Evolutionary conservation across 1,140 invertebrate genomes (phyloP), one percentile per base, ranked within the genome.

Genomic region (Matsumurasca onukii): DNA sequence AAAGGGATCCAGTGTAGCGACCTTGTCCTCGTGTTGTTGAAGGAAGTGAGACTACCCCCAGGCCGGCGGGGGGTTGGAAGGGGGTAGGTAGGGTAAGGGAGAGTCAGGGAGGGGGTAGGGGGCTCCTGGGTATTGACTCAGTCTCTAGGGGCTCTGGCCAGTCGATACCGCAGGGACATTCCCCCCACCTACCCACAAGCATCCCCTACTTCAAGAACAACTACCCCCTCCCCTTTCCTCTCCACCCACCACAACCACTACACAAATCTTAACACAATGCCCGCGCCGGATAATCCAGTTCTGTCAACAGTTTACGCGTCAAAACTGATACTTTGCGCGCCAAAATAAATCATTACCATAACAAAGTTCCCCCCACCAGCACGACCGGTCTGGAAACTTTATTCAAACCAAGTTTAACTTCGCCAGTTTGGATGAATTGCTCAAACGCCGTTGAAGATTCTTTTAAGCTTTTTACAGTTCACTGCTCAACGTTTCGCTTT

Each of bases 151-250:
- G 75, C 75, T 75, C 76, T 72, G 75, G 75, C 73, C 75, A 76
- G 77, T 78, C 77, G 77, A 78, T 78, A 79, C 78, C 77, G 77
- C 76, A 78, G 78, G 78, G 78, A 79, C 75, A 74, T 66, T 71
- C 67, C 31, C 67, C 52, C 64, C 71, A 25, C 59, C 70, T 69
- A 70, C 74, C 65, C 69, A n/a, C 68, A 59, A 65, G 70, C 70
- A 72, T 74, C 66, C 71, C 67, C 66, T n/a, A n/a, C n/a, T n/a
- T n/a, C n/a, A n/a, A n/a, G n/a, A n/a, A n/a, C n/a, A n/a, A n/a
- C n/a, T n/a, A n/a, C n/a, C n/a, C n/a, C n/a, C n/a, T n/a, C n/a
- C n/a, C n/a, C n/a, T n/a, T n/a, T n/a, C n/a, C n/a, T n/a, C n/a
- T n/a, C 67, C 69, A 25, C 68, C 71, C 72, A 71, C 66, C 55